Base-by-base conservation (phyloP, 1,140 invertebrate species). In the Tetramorium simillimum region DNA sequence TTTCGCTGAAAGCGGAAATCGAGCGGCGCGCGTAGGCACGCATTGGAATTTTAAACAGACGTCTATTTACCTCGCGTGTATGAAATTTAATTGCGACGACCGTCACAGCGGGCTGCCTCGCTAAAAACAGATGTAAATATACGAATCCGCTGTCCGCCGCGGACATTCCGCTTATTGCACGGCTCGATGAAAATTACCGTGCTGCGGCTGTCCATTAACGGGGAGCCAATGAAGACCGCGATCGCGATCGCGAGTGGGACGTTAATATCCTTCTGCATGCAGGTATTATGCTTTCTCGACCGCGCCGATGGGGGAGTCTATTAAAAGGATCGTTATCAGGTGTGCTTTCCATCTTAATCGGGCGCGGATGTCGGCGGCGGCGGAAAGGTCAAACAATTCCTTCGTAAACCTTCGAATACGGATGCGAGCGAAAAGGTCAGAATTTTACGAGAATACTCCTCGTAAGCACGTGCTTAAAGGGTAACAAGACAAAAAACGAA, bases 11-110 rank as follows among this genome's bases (percentile, higher is more conserved):
- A 60, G 46, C 69, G 80, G 80, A 84, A 84, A 84, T 60, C 80
- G 69, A 49, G 51, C 40, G 69, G 53, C 37, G 51, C 18, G 40
- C 12, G 43, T 5, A 49, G 2, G 37, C 46, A 63, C 37, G 49
- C 80, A 37, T 73, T 14, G 80, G 80, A 84, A 84, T 84, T 84
- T 84, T 84, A 84, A 84, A 84, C 53, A 75, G 40, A 84, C 53
- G 69, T 60, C 69, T 16, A 43, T 75, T 62, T 73, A 46, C 43
- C 24, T 73, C 80, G 69, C 53, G 67, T 84, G 80, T 73, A 84
- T 84, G 56, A 84, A 73, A 84, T 84, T 84, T 84, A 84, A 84
- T 84, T 73, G 80, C 80, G 43, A 84, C 80, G 78, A 56, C 49
- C 78, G 80, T 84, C 80, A 84, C 53, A 46, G 53, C 80, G 43